A percentile compares a stretch with the other conserved stretches of the same genome.
Conservation (phyloP, 1,140 invertebrate genomes). For the Pseudomyrmex flavicornis region DNA sequence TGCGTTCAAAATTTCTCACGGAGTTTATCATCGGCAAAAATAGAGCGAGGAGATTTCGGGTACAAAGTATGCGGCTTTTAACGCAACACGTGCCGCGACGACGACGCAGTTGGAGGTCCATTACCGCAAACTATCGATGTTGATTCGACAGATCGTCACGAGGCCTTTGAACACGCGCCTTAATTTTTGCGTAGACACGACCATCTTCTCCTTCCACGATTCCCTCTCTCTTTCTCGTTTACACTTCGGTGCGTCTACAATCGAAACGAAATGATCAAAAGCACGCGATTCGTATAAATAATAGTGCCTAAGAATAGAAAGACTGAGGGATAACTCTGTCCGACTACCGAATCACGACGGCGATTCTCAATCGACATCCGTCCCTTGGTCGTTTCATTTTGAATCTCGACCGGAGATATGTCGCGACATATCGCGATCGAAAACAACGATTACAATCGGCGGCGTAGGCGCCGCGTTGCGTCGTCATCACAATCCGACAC, state of each 20-base stretch:
- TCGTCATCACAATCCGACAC: conserved; percentile 13
- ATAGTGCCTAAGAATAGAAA: conserved; percentile 46
- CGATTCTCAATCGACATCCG: not conserved
- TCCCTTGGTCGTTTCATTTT: not conserved
- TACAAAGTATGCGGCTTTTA: conserved; percentile 50
- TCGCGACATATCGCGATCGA: not conserved
- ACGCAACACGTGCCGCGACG: not conserved
- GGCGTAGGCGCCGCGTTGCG: conserved; percentile 15
- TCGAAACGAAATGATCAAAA: conserved; percentile 1
- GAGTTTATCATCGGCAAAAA: conserved; percentile 52
- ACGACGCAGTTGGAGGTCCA: conserved; percentile 15
- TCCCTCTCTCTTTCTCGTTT: not conserved
- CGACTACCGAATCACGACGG: conserved; percentile 14
- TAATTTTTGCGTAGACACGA: conserved; percentile 11
- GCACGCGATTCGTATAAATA: conserved; percentile 38
- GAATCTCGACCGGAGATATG: conserved; percentile 16
- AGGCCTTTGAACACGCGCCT: conserved; percentile 5
- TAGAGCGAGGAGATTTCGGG: conserved; percentile 43
- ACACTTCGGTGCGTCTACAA: not conserved
- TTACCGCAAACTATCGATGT: conserved; percentile 31
- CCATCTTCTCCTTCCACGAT: not conserved
- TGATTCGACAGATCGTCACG: not conserved
- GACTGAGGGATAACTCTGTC: too few relatives aligned
- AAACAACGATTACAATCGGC: conserved; percentile 11
- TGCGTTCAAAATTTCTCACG: conserved; percentile 5